Evolutionary conservation across 2,888 invertebrate genomes (phyloP), one percentile per base, ranked within the genome.

Genomic region (Eupithecia pulchellata): DNA sequence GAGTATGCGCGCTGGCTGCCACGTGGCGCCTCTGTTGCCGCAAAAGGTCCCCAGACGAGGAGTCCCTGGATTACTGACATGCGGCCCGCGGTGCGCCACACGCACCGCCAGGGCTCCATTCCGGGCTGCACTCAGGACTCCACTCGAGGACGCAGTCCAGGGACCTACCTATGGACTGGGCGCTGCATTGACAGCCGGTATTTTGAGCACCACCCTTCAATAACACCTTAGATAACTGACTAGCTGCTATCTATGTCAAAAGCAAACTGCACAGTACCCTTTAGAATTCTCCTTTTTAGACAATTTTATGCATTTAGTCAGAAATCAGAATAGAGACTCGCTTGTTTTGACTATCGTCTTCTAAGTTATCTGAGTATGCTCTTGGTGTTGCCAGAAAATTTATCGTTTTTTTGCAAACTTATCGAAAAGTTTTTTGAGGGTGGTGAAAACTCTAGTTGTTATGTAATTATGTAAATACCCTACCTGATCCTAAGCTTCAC

Each of bases 11-110:
- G 69, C 86, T 96, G 71, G 91, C 95, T 39, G 94, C 95, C 9
- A 92, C 95, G n/a, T 96, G 96, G 90, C 94, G 95, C 34, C 84
- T 95, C 64, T 96, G 96, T 87, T 95, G 95, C 89, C 95, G 95
- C 81, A 95, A 95, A 78, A 88, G 95, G 70, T 93, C 95, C 58
- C 95, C 95, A 11, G 95, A 95, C 75, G 95, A 95, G 72, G 95
- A 95, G 69, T 95, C 95, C 60, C 87, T 95, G 89, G 95, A 95
- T 82, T 96, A 96, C 92, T 96, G 95, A 94, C 94, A 94, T 80
- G 92, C 92, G 90, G 94, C 94, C 83, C 94, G 94, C 93, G 93
- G 93, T 84, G 92, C 91, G 4, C 85, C 90, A 1, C 91, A 89
- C 79, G 92, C 92, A 84, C 93, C 93, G 92, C 92, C 91, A 0